Evolutionary conservation across 2,113 vertebrate genomes (phyloP), one percentile per base, ranked within the genome.

Genomic region (Spilogale gracilis): DNA sequence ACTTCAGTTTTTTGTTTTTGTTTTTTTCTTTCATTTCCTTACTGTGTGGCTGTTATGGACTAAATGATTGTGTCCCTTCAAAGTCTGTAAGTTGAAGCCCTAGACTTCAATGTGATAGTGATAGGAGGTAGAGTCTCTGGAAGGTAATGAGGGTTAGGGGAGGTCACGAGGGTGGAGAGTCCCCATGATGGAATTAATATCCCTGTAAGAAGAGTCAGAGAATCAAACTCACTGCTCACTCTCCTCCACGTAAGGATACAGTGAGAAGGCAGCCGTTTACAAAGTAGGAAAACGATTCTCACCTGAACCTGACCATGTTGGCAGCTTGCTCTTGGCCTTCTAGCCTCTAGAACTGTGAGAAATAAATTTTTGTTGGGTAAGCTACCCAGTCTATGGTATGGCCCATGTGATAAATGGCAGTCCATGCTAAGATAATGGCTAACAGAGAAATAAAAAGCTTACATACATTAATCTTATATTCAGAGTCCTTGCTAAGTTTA

Each of bases 401-500:
- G 60, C 25, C 23, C 25, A 25, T 25, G 11, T 25, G 60, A 23
- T 61, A 84, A 10, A 67, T 20, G 45, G 32, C 12, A 71, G 61
- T 23, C 32, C 2, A 0, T 71, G 63, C 32, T 27, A 91, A 52
- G 18, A 92, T 9, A 80, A 9, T 87, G 69, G 43, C 54, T 88
- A 32, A 45, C 6, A 60, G 38, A 92, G n/a, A 94, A 91, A 52
- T 61, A 90, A 9, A 84, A 89, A 95, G 78, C 14, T 21, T 17
- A 48, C 16, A n/a, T 52, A 12, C 81, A 85, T 67, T 79, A 54
- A 43, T 58, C 50, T 86, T 89, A 65, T 85, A 91, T 58, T 97
- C 50, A 95, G 9, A 96, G 48, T 10, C 6, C 89, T 89, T 92
- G 45, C 27, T 88, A 79, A 85, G 30, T 60, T 69, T 91, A 43